Evolutionary conservation across 2,888 invertebrate species (phyloP), one percentile per base, ranked within the genome.

Genomic region (Sthenelais limicola): DNA sequence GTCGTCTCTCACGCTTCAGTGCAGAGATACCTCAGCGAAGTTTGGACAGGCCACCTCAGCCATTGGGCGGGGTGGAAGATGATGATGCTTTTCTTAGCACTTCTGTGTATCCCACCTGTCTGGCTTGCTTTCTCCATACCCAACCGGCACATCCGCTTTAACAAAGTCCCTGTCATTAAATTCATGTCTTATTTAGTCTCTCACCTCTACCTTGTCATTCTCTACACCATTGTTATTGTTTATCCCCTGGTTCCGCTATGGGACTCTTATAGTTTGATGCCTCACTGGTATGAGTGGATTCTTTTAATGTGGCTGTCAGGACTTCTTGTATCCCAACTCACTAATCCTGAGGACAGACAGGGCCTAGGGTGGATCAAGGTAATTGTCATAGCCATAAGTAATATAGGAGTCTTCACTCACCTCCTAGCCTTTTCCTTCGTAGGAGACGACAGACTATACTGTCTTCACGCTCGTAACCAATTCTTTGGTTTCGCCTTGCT

Each of bases 141-240:
- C 68, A 90, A 97, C 85, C 95, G 95, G 51, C 96, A 97, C 90
- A 70, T 70, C 54, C 94, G 94, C 89, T 97, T 94, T 90, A 95
- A 97, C 91, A 96, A 97, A 91, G 96, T 98, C 84, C 99, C 99
- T 73, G 98, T 99, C 85, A 97, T 99, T 85, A 99, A 99, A 90
- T 99, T 99, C 90, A 98, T 98, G 94, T 97, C 98, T 54, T 98
- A 99, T 89, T 91, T 99, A 82, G 98, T 98, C 30, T 98, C 98
- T 7, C 99, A 99, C 89, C 93, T 99, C 83, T 98, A 98, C 89
- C 92, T 99, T 80, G 97, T 98, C 93, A 89, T 95, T 78, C 92
- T 98, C 83, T 92, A 98, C 81, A 92, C 95, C 80, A 90, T 98
- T 82, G 95, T 95, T 38, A 86, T 86, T 12, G 88, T 89, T 21